Conservation (phyloP, 2,888 invertebrate genomes). For the Crioceris asparagi region DNA sequence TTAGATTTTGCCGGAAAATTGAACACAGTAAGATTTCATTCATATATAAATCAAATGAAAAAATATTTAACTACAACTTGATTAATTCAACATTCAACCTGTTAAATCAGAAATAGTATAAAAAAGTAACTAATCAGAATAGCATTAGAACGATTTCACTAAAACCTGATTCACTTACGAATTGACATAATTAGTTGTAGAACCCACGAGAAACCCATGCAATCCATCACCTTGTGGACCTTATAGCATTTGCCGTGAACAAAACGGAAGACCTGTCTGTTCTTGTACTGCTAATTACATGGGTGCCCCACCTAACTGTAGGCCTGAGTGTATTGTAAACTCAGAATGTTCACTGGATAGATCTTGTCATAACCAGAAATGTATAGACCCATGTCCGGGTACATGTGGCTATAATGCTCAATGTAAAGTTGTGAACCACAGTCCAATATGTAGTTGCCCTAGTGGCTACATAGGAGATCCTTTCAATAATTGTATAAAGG, state of each 20-base stretch:
- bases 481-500: slow-evolving; percentile 55
- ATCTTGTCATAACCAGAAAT: slow-evolving; percentile 70
- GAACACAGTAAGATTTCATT: slow-evolving; percentile 30
- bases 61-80: no score
- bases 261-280: slow-evolving; percentile 64
- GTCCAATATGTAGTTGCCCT: slow-evolving; percentile 67
- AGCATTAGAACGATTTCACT: no score
- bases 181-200: no score
- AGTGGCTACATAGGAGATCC: slow-evolving; percentile 64
- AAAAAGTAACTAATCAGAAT: no score
- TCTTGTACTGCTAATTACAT: slow-evolving; percentile 62
- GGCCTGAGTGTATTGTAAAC: slow-evolving; percentile 68
- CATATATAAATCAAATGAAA: no score
- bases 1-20: slow-evolving; percentile 47
- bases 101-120: no score
- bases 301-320: slow-evolving; percentile 66
- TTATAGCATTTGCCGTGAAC: slow-evolving; percentile 62
- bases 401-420: slow-evolving; percentile 67
- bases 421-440: slow-evolving; percentile 71
- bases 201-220: slow-evolving; percentile 54
- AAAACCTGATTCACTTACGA: no score
- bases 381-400: slow-evolving; percentile 65
- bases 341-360: slow-evolving; percentile 64
- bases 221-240: slow-evolving; percentile 70
- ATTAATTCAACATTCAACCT: no score